Evolutionary conservation across 2,113 vertebrate genomes (phyloP), one percentile per base, ranked within the genome.

Genomic region (Opisthocomus hoazin): DNA sequence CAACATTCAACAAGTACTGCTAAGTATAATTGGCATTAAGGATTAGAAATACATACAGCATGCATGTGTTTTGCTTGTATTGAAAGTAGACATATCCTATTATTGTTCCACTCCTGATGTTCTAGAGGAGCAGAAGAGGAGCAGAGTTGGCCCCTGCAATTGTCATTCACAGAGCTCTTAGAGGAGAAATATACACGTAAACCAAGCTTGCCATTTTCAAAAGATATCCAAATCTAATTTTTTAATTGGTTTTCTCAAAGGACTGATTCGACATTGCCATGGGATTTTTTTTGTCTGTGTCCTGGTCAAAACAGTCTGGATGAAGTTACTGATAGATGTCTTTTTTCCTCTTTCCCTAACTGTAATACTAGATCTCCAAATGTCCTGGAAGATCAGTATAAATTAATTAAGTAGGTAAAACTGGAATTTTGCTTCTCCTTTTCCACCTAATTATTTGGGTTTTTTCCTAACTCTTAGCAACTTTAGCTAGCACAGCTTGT

Each of bases 331-430:
- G 56, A 69, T 73, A 78, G 57, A 37, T 41, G 17, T 8, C 9
- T 74, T 80, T 58, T 61, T 32, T 56, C 45, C 7, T 5, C 8
- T 75, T 81, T 89, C 39, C 36, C 14, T 82, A 57, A 48, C 9
- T 79, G 79, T 36, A 48, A 48, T 36, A 29, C 24, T 54, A 79
- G 82, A 56, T 37, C 36, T 82, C n/a, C 61, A 63, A 93, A 64
- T 24, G 12, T 94, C 24, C 30, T 71, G 21, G 37, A 78, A 37
- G 26, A 65, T 15, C 1, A 0, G 15, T 61, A 22, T 61, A 94
- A 94, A 79, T 79, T 65, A 81, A 92, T 93, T 84, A 94, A 74
- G 27, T 83, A 51, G 20, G 39, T 71, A 54, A 83, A 95, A 86
- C 45, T 79, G 37, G 71, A 94, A 87, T 22, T 79, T 53, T n/a